A percentile compares a stretch with the other conserved stretches of the same genome.
phyloP scores from a whole-genome alignment of 1,140 invertebrate genomes.

The Wiebesia pumilae region DNA sequence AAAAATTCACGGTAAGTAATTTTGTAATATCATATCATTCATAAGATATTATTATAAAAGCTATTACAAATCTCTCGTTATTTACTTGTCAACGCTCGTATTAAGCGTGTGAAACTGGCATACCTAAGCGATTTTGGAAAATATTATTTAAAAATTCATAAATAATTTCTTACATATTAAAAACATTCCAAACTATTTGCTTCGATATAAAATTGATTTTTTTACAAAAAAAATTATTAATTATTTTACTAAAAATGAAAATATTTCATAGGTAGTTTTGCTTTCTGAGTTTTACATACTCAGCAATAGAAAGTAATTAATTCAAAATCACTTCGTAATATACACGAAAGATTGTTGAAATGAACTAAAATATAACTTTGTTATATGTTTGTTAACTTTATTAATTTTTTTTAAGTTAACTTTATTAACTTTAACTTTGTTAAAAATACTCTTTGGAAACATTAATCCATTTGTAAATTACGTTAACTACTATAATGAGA shows the following conservation, averaged over 20 bases:
- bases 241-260: neutral
- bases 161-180: no score
- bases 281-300: neutral
- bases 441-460: neutral
- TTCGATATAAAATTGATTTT: no score
- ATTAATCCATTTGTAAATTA: neutral
- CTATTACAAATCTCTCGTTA: neutral
- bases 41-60: neutral
- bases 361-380: neutral
- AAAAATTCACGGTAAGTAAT: neutral
- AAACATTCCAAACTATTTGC: no score
- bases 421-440: no score
- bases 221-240: no score
- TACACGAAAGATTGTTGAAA: neutral
- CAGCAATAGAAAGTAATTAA: neutral
- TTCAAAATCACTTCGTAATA: neutral
- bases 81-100: neutral
- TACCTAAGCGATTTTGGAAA: neutral
- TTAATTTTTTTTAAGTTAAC: no score
- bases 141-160: neutral
- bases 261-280: neutral
- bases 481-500: neutral
- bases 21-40: neutral
- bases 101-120: neutral
- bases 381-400: no score